phyloP scores from a whole-genome alignment of 2,888 invertebrate species.

The Lamproptera curius region DNA sequence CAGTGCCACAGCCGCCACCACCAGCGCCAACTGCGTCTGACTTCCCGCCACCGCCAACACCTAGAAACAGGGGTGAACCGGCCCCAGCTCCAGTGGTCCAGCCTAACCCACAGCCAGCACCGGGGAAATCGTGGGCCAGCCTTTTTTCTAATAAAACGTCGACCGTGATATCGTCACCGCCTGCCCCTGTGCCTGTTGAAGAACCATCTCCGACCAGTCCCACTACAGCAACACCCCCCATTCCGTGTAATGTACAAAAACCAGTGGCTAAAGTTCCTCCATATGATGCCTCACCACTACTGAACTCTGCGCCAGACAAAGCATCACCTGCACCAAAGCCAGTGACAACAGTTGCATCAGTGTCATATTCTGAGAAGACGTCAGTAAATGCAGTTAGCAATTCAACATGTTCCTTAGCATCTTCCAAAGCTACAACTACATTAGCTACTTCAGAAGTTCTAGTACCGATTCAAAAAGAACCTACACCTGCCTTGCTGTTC shows the following conservation, averaged over 20 bases:
- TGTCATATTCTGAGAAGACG: conserved; percentile 60
- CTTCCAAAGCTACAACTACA: conserved; percentile 33
- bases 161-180: conserved; percentile 30
- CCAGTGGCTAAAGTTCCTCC: conserved; percentile 81
- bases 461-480: conserved; percentile 43
- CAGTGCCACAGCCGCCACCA: conserved; percentile 61
- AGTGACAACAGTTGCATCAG: conserved; percentile 27
- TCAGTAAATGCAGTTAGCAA: conserved; percentile 54
- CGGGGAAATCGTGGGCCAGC: conserved; percentile 83
- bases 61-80: conserved; percentile 58
- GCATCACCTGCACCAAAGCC: conserved; percentile 37
- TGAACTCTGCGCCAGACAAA: conserved; percentile 47
- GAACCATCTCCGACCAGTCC: conserved; percentile 60
- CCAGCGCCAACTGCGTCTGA: conserved; percentile 72
- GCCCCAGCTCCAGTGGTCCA: conserved; percentile 46
- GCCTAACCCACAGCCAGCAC: conserved; percentile 60
- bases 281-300: conserved; percentile 71
- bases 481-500: conserved; percentile 55
- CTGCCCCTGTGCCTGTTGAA: conserved; percentile 39
- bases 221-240: conserved; percentile 41
- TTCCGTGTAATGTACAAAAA: conserved; percentile 57
- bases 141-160: conserved; percentile 73
- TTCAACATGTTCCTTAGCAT: conserved; percentile 32
- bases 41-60: conserved; percentile 71
- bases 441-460: conserved; percentile 36